Conservation (phyloP, 2,797 vertebrate species). For the Typhlichthys subterraneus region DNA sequence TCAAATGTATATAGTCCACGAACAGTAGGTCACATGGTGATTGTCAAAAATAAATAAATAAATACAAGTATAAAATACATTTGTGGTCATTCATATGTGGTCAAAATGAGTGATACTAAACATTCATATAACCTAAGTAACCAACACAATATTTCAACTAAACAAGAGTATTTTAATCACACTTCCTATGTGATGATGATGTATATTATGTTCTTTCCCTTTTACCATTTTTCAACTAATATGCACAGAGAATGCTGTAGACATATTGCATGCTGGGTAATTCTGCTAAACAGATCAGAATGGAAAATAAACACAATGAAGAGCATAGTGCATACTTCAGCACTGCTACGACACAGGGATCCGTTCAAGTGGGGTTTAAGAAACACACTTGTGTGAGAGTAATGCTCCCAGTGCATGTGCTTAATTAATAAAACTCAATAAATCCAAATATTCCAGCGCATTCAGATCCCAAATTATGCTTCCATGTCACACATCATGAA, state of each 20-base stretch:
- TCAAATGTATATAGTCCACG: neutral
- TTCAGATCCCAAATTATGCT: conserved; percentile 43
- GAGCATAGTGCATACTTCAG: conserved; percentile 27
- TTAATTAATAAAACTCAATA: conserved; percentile 30
- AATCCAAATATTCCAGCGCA: conserved; percentile 33
- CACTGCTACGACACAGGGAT: conserved; percentile 8
- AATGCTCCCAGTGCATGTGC: conserved; percentile 17
- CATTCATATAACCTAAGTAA: conserved; percentile 10
- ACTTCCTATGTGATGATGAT: conserved; percentile 17
- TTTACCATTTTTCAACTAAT: conserved; percentile 6
- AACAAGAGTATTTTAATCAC: conserved; percentile 35
- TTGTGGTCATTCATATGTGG: conserved; percentile 11
- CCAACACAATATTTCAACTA: conserved; percentile 38
- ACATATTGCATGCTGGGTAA: conserved; percentile 11
- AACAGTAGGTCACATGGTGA: neutral
- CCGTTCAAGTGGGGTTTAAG: conserved; percentile 9
- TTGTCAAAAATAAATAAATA: neutral
- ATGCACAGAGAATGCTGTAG: conserved; percentile 14
- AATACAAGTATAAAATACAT: neutral
- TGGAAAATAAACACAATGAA: conserved; percentile 44
- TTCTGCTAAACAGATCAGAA: conserved; percentile 30
- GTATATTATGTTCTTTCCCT: conserved; percentile 21
- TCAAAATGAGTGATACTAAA: conserved; percentile 16
- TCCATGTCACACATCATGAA: conserved; percentile 38
- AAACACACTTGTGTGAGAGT: conserved; percentile 27